Base-by-base conservation (phyloP, 2,888 invertebrate species). In the Perithous albicinctus region DNA sequence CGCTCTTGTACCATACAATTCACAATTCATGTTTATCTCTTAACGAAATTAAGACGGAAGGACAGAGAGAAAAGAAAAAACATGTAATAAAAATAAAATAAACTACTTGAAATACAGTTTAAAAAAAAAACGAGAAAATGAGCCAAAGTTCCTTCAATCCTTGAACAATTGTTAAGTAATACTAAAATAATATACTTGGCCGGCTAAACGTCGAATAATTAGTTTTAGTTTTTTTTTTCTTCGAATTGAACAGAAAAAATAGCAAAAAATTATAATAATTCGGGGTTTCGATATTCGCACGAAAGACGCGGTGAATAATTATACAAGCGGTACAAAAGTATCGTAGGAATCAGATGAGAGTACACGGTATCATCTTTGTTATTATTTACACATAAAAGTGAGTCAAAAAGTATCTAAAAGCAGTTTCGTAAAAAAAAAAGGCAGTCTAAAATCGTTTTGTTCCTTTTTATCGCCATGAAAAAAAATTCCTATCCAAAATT, bases 321-420 rank as follows among this genome's bases (percentile, higher is more conserved):
- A 59, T 64, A 38, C 29, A 35, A 35, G 48, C 41, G 61, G 61
- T 61, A 73, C 66, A 61, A 61, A 51, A 67, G 51, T 72, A 56
- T 72, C 54, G 63, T 61, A 78, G 78, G 29, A 59, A 78, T 61
- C 20, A 5, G 41, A 63, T n/a, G n/a, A 41, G 66, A 67, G 38
- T 73, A 67, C 59, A 66, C 35, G 61, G 59, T 69, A 48, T 61
- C 35, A 48, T 67, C n/a, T n/a, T n/a, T 69, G n/a, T 26, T 73
- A 67, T 73, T 78, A 67, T 78, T 74, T 79, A 74, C 73, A 79
- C 41, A n/a, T n/a, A n/a, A n/a, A n/a, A n/a, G n/a, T n/a, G n/a
- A n/a, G n/a, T n/a, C n/a, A 74, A 67, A 69, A 67, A 51, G 41
- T 23, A n/a, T 35, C 38, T 15, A 64, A 64, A 43, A 64, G 43